Conservation (phyloP, 2,888 invertebrate genomes). For the Adela reaumurella region DNA sequence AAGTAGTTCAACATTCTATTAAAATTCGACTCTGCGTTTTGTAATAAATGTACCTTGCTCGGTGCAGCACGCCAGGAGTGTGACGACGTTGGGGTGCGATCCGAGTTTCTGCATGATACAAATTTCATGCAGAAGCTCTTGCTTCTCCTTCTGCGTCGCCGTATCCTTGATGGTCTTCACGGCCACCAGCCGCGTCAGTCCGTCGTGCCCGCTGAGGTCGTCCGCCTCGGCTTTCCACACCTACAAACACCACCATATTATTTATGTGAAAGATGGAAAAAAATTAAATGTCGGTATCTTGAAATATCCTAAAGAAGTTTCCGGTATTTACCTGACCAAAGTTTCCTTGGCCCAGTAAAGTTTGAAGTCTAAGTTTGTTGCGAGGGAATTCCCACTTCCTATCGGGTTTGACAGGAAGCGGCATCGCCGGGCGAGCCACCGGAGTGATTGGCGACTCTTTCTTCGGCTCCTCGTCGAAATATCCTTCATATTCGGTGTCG, state of each 20-base stretch:
- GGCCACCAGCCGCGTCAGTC: constrained; percentile 76
- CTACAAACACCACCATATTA: constrained; percentile 26
- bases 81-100: constrained; percentile 79
- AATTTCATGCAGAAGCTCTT: constrained; percentile 68
- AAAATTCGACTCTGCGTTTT: not conserved
- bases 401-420: constrained; percentile 52
- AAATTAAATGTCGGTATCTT: too few species aligned
- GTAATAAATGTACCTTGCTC: constrained; percentile 61
- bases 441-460: constrained; percentile 50
- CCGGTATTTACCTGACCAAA: constrained; percentile 69
- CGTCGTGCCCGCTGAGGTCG: constrained; percentile 71
- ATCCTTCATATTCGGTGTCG: constrained; percentile 59
- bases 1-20: not conserved
- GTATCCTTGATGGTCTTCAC: constrained; percentile 80
- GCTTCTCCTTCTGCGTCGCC: constrained; percentile 73
- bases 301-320: too few species aligned
- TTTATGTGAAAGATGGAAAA: too few species aligned
- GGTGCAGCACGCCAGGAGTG: constrained; percentile 76
- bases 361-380: constrained; percentile 71
- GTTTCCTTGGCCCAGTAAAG: constrained; percentile 78
- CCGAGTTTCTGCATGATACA: constrained; percentile 81
- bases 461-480: constrained; percentile 55
- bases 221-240: constrained; percentile 86
- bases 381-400: constrained; percentile 75
- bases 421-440: constrained; percentile 54